A percentile compares a stretch with the other conserved stretches of the same genome.
phyloP scores from a whole-genome alignment of 2,888 invertebrate genomes.

The Antheraea yamamai region DNA sequence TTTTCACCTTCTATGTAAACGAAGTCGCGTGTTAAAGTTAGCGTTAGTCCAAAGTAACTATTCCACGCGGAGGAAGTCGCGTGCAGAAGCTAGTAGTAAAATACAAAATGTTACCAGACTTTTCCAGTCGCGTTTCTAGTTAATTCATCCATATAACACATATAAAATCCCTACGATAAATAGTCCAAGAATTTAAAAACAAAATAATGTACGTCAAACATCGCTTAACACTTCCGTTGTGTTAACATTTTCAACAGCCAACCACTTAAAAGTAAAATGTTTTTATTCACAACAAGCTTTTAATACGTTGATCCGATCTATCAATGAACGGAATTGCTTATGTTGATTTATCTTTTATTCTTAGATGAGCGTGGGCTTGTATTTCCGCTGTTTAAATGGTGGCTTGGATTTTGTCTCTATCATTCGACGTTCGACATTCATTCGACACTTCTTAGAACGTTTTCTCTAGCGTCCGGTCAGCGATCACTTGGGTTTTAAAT shows the following conservation, averaged over 20 bases:
- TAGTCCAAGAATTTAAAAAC: background rate
- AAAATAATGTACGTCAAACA: background rate
- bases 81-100: no score
- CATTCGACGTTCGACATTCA: background rate
- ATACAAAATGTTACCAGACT: no score
- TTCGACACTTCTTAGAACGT: background rate
- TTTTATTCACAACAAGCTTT: background rate
- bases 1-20: no score
- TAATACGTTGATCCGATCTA: slow-evolving; percentile 5
- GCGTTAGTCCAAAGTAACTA: no score
- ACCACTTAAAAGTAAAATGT: background rate
- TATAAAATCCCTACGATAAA: background rate
- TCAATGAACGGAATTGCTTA: background rate
- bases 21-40: no score
- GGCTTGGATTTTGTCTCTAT: background rate
- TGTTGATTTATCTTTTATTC: slow-evolving; percentile 10
- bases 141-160: no score
- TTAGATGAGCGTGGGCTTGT: background rate
- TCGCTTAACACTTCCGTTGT: background rate
- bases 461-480: background rate
- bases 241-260: background rate
- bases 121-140: no score
- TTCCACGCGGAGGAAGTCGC: no score
- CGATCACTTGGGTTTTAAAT: background rate
- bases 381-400: background rate